Evolutionary conservation across 1,140 invertebrate species (phyloP).

Genomic region (Drosophila kurseongensis): DNA sequence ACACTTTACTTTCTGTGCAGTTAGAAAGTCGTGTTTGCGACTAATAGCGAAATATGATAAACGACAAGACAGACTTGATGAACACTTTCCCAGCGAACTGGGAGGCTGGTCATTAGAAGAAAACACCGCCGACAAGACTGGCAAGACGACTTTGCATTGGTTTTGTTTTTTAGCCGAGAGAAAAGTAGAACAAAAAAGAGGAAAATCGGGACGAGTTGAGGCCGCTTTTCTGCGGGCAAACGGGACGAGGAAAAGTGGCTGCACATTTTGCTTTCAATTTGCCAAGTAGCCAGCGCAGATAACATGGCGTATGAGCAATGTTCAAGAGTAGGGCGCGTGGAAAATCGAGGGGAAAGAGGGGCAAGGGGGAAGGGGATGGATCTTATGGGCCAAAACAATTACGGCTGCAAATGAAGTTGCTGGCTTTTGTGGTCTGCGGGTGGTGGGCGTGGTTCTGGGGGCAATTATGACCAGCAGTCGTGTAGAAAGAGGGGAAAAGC

Average conservation of each 20-base stretch:
- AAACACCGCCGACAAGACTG: conserved; percentile 31
- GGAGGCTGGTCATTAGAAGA: conserved; percentile 63
- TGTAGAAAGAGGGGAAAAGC: conserved; percentile 67
- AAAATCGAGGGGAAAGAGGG: neutral
- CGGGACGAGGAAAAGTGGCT: conserved; percentile 18
- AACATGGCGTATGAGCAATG: conserved; percentile 72
- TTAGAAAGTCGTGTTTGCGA: conserved; percentile 65
- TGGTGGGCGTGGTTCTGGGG: conserved; percentile 58
- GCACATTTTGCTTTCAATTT: conserved; percentile 73
- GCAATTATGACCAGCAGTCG: conserved; percentile 79
- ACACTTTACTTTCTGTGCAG: conserved; percentile 65
- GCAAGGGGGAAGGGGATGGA: neutral
- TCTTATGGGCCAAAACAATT: conserved; percentile 77
- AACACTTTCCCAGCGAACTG: conserved; percentile 58
- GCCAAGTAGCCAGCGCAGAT: conserved; percentile 49
- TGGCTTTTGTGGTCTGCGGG: conserved; percentile 49
- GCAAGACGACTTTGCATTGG: conserved; percentile 41
- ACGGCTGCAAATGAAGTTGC: conserved; percentile 65
- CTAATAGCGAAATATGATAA: conserved; percentile 71
- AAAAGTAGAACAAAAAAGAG: conserved; percentile 77
- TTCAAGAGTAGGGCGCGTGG: conserved; percentile 35
- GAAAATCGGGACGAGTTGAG: conserved; percentile 58
- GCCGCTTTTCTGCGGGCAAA: conserved; percentile 37
- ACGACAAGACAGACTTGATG: conserved; percentile 52
- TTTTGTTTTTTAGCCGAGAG: conserved; percentile 25